phyloP scores from a whole-genome alignment of 2,113 vertebrate species.

The Etia nguti region DNA sequence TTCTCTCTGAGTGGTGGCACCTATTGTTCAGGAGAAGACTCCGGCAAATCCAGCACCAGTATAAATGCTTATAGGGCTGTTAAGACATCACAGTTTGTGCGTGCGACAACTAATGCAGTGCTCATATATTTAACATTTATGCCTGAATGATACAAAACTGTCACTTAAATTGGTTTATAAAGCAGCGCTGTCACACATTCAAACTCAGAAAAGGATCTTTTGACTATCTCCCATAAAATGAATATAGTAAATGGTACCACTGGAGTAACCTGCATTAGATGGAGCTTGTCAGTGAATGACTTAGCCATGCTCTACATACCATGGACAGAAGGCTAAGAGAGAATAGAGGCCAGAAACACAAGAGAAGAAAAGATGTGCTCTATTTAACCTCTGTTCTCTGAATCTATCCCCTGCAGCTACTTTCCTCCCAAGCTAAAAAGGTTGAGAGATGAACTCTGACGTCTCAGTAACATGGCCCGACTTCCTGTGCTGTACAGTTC shows the following conservation, averaged over 20 bases:
- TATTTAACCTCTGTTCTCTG: conserved; percentile 5
- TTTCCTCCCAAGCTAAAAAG: background rate
- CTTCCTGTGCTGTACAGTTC: background rate
- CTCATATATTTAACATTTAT: background rate
- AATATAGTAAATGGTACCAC: background rate
- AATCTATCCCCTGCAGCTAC: background rate
- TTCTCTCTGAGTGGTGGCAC: background rate
- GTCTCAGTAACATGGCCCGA: background rate
- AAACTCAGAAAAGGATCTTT: background rate
- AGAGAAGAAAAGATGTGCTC: background rate
- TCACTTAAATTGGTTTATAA: background rate
- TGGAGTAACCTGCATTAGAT: background rate
- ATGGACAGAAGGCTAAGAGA: background rate
- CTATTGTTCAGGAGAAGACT: background rate
- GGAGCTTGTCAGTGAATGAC: background rate
- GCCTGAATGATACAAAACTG: background rate
- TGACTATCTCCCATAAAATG: background rate
- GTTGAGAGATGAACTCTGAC: conserved; percentile 9
- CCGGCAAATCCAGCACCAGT: background rate
- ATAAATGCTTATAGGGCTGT: background rate
- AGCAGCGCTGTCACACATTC: background rate
- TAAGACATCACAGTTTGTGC: background rate
- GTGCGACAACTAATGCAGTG: background rate
- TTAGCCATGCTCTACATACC: conserved; percentile 11
- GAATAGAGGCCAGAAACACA: background rate